These are phyloP conservation scores for Gila robusta DNA, from an alignment of 2,797 vertebrate species.

Conservation along the genomic window DNA sequence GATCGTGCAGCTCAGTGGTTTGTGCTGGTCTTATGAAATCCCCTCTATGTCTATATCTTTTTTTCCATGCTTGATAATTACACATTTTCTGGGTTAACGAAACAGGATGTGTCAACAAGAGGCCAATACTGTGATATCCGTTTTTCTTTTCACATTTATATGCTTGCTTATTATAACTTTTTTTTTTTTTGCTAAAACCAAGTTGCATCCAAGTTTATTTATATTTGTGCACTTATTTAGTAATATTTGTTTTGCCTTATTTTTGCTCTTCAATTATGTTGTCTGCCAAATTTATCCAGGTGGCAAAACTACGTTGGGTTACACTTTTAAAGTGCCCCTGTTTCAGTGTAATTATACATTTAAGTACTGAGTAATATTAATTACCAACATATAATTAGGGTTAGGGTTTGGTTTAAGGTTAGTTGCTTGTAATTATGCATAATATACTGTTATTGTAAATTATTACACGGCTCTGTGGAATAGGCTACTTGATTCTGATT, in stretches of 20 bases:
- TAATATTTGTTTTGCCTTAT: neutral
- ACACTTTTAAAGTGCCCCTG: neutral
- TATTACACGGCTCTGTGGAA: too few species aligned
- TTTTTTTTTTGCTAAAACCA: neutral
- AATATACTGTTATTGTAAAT: too few species aligned
- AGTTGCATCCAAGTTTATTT: neutral
- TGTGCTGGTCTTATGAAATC: slow-evolving; percentile 16
- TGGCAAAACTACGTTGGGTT: neutral
- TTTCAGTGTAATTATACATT: neutral
- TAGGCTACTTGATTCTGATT: too few species aligned
- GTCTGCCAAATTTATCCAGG: neutral
- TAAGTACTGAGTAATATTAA: neutral
- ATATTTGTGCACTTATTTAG: neutral
- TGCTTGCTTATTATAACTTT: neutral
- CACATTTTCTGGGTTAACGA: neutral
- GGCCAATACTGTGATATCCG: neutral
- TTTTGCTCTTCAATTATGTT: neutral
- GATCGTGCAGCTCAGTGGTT: slow-evolving; percentile 15
- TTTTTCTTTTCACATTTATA: neutral
- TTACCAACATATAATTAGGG: too few species aligned
- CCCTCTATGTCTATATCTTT: neutral
- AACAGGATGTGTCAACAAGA: neutral
- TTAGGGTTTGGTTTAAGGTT: too few species aligned
- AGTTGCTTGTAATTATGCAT: too few species aligned
- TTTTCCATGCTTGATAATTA: neutral